These are phyloP conservation scores for Battus philenor DNA, from an alignment of 1,140 invertebrate genomes.

Conservation along the genomic window DNA sequence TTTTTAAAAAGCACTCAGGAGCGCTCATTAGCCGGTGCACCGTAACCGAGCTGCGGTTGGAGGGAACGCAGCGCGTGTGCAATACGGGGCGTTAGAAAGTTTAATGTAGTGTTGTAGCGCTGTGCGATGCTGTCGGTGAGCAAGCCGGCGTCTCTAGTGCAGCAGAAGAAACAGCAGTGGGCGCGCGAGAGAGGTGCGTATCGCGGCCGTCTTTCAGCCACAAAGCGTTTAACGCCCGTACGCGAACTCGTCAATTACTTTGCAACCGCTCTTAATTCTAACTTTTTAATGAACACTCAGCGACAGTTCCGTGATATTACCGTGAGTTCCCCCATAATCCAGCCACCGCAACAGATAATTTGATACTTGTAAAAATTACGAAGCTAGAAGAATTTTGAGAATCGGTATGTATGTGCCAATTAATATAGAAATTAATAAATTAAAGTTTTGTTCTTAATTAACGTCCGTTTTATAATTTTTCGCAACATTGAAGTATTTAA, in stretches of 20 bases:
- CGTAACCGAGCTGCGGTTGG: slow-evolving; percentile 52
- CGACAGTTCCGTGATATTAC: too few species aligned
- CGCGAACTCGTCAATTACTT: neutral
- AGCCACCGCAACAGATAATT: too few species aligned
- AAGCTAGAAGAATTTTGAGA: too few species aligned
- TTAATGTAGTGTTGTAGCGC: slow-evolving; percentile 58
- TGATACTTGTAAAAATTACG: too few species aligned
- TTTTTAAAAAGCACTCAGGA: slow-evolving; percentile 57
- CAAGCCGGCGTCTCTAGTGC: slow-evolving; percentile 78
- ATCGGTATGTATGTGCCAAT: too few species aligned
- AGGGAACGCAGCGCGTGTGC: slow-evolving; percentile 53
- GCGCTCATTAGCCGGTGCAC: slow-evolving; percentile 64
- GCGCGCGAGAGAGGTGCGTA: slow-evolving; percentile 83
- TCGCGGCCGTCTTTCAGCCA: slow-evolving; percentile 12
- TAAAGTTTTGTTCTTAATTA: too few species aligned
- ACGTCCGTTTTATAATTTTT: too few species aligned
- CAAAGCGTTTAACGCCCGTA: neutral
- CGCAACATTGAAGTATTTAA: too few species aligned
- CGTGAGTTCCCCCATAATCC: too few species aligned
- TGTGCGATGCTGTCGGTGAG: slow-evolving; percentile 69
- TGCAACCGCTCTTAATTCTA: too few species aligned
- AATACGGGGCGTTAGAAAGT: slow-evolving; percentile 66
- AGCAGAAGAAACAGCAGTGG: slow-evolving; percentile 87
- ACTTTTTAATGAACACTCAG: too few species aligned
- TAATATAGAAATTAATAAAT: too few species aligned